These are phyloP conservation scores for Monopterus albus DNA, from an alignment of 2,113 vertebrate genomes.

Conservation along the genomic window DNA sequence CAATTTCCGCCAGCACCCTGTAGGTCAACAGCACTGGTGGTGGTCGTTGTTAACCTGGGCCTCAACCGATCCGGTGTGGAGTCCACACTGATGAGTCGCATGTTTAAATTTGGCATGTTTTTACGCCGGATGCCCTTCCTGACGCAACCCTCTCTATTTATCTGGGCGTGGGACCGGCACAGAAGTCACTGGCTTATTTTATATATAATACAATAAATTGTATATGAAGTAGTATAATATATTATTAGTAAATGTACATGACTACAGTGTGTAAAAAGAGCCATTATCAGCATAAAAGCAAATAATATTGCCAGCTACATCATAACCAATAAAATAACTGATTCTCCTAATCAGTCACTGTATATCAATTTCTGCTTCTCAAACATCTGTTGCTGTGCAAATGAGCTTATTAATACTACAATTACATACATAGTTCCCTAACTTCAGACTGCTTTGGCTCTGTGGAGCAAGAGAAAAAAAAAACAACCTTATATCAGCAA, in stretches of 20 bases:
- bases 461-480: conserved; percentile 14
- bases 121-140: no score
- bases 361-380: background rate
- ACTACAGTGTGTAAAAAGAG: background rate
- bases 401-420: background rate
- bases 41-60: no score
- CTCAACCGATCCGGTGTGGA: no score
- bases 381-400: conserved; percentile 6
- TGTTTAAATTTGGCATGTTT: no score
- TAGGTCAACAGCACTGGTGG: no score
- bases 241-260: background rate
- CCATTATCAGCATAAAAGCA: background rate
- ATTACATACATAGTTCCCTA: conserved; percentile 43
- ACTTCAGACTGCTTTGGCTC: conserved; percentile 2
- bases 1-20: no score
- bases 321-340: background rate
- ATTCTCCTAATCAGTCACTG: background rate
- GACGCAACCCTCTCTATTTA: no score
- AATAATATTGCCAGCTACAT: no score
- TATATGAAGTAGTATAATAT: background rate
- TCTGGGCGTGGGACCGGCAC: no score
- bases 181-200: no score
- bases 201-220: no score
- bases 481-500: conserved; percentile 37
- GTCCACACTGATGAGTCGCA: no score